A percentile compares a stretch with the other conserved stretches of the same genome.
phyloP scores from a whole-genome alignment of 2,797 vertebrate species.

The Moxostoma hubbsi region DNA sequence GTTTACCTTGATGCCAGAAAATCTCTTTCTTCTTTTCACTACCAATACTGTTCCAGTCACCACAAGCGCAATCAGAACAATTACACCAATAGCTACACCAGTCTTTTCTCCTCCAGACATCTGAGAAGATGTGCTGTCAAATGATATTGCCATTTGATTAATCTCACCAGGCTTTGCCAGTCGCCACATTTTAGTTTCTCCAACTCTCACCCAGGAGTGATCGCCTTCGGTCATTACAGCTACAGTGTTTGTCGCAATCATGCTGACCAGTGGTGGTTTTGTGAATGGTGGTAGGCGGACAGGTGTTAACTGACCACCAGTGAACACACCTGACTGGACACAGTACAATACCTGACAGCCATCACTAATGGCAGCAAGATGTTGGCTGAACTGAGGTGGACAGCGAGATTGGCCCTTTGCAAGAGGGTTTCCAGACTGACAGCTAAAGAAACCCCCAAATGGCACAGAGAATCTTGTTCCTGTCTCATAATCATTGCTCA shows the following conservation, averaged over 20 bases:
- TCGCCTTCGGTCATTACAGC: constrained; percentile 80
- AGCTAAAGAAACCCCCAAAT: constrained; percentile 92
- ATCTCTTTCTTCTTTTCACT: constrained; percentile 61
- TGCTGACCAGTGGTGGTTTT: constrained; percentile 73
- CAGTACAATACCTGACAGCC: too few species aligned
- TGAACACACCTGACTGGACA: too few species aligned
- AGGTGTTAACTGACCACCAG: accelerated
- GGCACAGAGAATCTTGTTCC: constrained; percentile 74
- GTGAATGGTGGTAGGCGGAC: constrained; percentile 84
- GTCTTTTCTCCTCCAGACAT: constrained; percentile 61
- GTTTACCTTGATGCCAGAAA: not conserved
- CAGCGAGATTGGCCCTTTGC: constrained; percentile 70
- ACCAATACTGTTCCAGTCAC: constrained; percentile 57
- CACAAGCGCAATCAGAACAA: constrained; percentile 65
- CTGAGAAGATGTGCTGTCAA: constrained; percentile 53
- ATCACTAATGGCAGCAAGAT: too few species aligned
- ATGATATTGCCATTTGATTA: not conserved
- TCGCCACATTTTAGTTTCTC: constrained; percentile 79
- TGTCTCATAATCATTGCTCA: constrained; percentile 83
- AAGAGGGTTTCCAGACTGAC: constrained; percentile 81
- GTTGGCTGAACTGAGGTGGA: constrained; percentile 57
- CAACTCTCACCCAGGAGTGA: constrained; percentile 81
- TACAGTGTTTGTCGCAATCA: constrained; percentile 77
- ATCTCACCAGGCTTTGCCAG: constrained; percentile 55
- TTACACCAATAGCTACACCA: constrained; percentile 68